Evolutionary conservation across 2,113 vertebrate species (phyloP), one percentile per base, ranked within the genome.

Genomic region (Vulpes lagopus): DNA sequence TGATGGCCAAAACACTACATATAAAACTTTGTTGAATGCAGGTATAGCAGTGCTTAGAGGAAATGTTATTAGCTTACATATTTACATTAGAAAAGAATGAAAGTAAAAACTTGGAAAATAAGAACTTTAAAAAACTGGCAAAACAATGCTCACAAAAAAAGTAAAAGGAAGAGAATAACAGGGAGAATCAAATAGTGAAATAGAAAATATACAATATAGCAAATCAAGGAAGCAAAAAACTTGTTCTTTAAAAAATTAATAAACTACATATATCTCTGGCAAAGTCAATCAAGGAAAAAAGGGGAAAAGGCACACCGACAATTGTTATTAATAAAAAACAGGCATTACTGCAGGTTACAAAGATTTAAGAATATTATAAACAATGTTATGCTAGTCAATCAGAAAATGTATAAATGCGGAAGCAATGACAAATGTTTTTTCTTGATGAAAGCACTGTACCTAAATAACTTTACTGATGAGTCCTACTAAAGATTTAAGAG

Each of bases 401-500:
- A 7, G 27, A 57, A 94, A 81, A 65, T 11, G 0, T 94, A 32
- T 53, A 82, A 53, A 82, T 91, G 38, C 81, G 43, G 55, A 88
- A 83, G 76, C 80, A 90, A 81, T 51, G 35, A 27, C 5, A 32
- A 25, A 43, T 64, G 62, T 85, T 93, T 73, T 95, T 85, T 55
- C 73, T 74, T 69, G 23, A 79, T 71, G 49, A 85, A 85, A 93
- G 30, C 25, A n/a, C n/a, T 30, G 79, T 17, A 79, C 49, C 49
- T 60, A 49, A 16, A 85, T 53, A 51, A 51, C 57, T 80, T 88
- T 38, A 57, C 53, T 89, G 60, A 60, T 60, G 38, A 69, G 30
- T 78, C 86, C 79, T 69, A 60, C 22, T 89, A 90, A 95, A 90
- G 38, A 74, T 51, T 81, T 60, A 55, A 90, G 38, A 92, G 32